Base-by-base conservation (phyloP, 2,797 vertebrate species). In the Babyrousa celebensis region DNA sequence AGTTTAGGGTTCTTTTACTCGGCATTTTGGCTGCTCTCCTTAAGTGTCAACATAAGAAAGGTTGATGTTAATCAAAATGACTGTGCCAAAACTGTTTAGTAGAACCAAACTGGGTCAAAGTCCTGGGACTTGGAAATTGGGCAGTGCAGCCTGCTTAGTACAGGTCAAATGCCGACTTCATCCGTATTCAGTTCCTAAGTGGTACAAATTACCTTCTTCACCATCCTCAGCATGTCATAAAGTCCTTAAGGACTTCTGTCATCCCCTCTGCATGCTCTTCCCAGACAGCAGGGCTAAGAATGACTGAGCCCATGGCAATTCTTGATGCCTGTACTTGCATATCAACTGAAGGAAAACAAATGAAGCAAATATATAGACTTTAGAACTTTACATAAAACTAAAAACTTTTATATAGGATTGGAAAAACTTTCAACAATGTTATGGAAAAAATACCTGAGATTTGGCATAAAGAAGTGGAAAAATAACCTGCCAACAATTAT, bases 61-160 rank as follows among this genome's bases (percentile, higher is more conserved):
- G 93, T 77, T 97, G 96, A 91, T 96, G 68, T 80, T 95, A 89
- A 97, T 96, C 96, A 95, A 91, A 96, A 86, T n/a, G 74, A 94
- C 93, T 60, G 56, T 3, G 10, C 95, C 94, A 94, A 94, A 96
- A 70, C 74, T 36, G 85, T 83, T 94, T 52, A 88, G 72, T 21
- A n/a, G 85, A 96, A 95, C 85, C 92, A 95, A 96, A 80, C 8
- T 87, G 52, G 62, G 65, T 56, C 32, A 12, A 63, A 94, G 89
- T 0, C 3, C 27, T 17, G 58, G 29, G 52, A 93, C 62, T 52
- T 83, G 87, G 91, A 75, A 96, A 93, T 10, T 20, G 5, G 54
- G 48, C n/a, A 40, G 63, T 9, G 32, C 12, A 2, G 72, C 20
- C 0, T 14, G 32, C 82, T 11, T 54, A 72, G 75, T 91, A 74